Evolutionary conservation across 1,140 invertebrate species (phyloP), one percentile per base, ranked within the genome.

Genomic region (Phymorhynchus buccinoides): DNA sequence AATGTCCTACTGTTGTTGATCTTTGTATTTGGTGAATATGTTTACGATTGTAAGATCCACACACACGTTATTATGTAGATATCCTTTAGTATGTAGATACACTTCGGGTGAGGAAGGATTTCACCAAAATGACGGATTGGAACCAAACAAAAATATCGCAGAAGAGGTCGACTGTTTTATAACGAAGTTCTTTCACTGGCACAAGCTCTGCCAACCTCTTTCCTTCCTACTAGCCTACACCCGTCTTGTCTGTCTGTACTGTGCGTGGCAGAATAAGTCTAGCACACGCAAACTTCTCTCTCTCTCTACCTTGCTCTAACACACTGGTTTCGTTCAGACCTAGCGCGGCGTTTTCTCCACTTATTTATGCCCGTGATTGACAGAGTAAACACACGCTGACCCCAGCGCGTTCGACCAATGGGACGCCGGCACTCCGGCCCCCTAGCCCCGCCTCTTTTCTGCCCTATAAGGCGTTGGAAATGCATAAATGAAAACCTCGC

Each of bases 361-460:
- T 39, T 81, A 71, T 81, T 32, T 77, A 73, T 56, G 30, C 42
- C 41, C 22, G 62, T 68, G 44, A 42, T 32, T 79, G 73, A 71
- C 41, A 78, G 37, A 27, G 56, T 66, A 62, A 62, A 62, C 56
- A 62, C 4, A 62, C 56, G 56, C 56, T 62, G 56, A 62, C 56
- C 56, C 56, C 56, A 27, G n/a, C 22, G 79, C 14, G 41, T 80
- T 16, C 1, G 75, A 83, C 75, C 48, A 83, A 86, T 73, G 35
- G 18, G 35, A 78, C 66, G 56, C 22, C 22, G 42, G 52, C 32
- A 32, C 27, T 32, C 41, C 52, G 16, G 62, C 16, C 27, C 16
- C 32, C 52, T 14, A 22, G 48, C 75, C 62, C 80, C 80, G 48
- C 85, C 85, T 18, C 18, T 12, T 56, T 37, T 14, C 1, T 62